Percentiles rank a stretch among this genome's conserved stretches.
Conservation (phyloP, 2,113 vertebrate genomes). For the Copsychus sechellarum region DNA sequence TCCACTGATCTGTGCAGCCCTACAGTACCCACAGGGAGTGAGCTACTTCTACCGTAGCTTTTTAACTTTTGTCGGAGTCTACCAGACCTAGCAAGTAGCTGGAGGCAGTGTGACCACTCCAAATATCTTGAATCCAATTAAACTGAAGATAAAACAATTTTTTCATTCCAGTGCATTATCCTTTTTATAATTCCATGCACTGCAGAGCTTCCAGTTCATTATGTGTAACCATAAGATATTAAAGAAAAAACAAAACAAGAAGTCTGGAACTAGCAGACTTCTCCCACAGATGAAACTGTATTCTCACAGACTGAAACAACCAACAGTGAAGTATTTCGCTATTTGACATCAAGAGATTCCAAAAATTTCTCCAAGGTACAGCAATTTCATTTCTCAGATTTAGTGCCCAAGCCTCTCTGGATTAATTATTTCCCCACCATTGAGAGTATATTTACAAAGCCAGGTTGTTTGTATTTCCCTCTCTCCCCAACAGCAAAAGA, state of each 20-base stretch:
- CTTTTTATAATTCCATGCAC: neutral
- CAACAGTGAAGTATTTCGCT: neutral
- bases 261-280: neutral
- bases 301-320: neutral
- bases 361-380: neutral
- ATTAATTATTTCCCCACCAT: neutral
- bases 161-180: neutral
- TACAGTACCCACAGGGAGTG: fast-evolving
- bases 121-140: neutral
- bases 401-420: neutral
- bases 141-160: neutral
- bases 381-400: neutral
- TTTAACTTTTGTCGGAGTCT: neutral
- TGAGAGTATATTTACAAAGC: neutral
- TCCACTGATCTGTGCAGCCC: neutral
- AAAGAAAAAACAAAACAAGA: neutral
- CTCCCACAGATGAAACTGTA: neutral
- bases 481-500: neutral
- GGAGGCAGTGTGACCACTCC: neutral
- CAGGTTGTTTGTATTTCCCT: neutral
- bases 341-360: neutral
- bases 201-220: neutral
- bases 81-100: neutral
- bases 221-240: neutral
- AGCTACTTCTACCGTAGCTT: neutral